Conservation (phyloP, 2,797 vertebrate genomes). For the Molossus molossus region DNA sequence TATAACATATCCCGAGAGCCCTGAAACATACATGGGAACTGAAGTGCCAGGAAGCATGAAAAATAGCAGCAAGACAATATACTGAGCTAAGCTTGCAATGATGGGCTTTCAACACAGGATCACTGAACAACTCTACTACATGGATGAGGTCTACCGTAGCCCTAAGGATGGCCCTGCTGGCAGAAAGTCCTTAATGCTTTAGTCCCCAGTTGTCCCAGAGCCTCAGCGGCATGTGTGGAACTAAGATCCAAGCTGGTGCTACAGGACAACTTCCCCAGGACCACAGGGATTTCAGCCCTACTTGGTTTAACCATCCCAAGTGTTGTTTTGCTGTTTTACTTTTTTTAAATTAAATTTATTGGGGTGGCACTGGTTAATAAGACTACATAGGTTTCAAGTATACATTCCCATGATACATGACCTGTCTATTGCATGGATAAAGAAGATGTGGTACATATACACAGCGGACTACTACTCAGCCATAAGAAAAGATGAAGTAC, state of each 20-base stretch:
- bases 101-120: conserved; percentile 58
- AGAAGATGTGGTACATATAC: too few relatives aligned
- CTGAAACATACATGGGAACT: not conserved
- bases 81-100: not conserved
- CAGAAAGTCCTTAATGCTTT: conserved; percentile 47
- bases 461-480: not conserved
- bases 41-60: conserved; percentile 60
- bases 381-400: not conserved
- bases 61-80: not conserved
- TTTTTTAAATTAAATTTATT: not conserved
- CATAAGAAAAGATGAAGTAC: not conserved
- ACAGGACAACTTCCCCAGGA: not conserved
- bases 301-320: not conserved
- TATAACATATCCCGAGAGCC: not conserved
- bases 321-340: not conserved
- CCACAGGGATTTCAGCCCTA: not conserved
- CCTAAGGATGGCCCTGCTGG: not conserved
- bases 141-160: not conserved
- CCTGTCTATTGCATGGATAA: not conserved
- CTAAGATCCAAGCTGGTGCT: not conserved
- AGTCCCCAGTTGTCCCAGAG: not conserved
- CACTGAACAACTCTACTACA: conserved; percentile 9
- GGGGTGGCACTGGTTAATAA: not conserved
- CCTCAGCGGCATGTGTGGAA: not conserved
- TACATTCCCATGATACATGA: not conserved